Evolutionary conservation across 2,113 vertebrate species (phyloP), one percentile per base, ranked within the genome.

Genomic region (Myotis lucifugus): DNA sequence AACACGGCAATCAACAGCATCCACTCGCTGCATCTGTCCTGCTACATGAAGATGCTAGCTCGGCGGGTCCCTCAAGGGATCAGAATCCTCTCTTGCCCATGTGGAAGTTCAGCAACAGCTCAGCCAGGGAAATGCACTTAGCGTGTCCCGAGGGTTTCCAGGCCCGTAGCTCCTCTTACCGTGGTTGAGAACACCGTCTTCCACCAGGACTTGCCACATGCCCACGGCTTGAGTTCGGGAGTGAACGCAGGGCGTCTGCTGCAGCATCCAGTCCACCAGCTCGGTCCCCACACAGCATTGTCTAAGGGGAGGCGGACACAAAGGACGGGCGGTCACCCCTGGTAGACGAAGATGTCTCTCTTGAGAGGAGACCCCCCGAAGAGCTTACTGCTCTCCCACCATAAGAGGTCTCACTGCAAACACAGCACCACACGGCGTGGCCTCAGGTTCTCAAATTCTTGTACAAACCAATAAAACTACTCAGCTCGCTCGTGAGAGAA

Each of bases 121-220:
- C 4, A 86, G 40, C 74, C 34, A 40, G 83, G 69, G 61, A 96
- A 86, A 86, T 5, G 19, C 37, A 88, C 23, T 87, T 37, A 37
- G 78, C 27, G 81, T 50, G 85, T 67, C 29, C 34, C 8, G 42
- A 48, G 54, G 72, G 82, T 82, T 95, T 72, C 48, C 56, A 83
- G 66, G 74, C 27, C 8, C 17, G 4, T 42, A 77, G 64, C 84
- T 96, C 90, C 42, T 96, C 98, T 99, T 98, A 99, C 99, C 99
- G 0, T 99, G 99, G 97, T 99, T 99, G 92, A 99, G 99, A 91
- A 99, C 99, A 6, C 99, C 98, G 56, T 99, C 99, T 96, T 99
- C 99, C 93, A 99, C 98, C 95, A 99, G 98, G 88, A 99, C 99
- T 96, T 99, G 99, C 99, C 99, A 99, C 99, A 99, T 99, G 96